Conservation (phyloP, 2,113 vertebrate genomes). For the Silurus meridionalis region DNA sequence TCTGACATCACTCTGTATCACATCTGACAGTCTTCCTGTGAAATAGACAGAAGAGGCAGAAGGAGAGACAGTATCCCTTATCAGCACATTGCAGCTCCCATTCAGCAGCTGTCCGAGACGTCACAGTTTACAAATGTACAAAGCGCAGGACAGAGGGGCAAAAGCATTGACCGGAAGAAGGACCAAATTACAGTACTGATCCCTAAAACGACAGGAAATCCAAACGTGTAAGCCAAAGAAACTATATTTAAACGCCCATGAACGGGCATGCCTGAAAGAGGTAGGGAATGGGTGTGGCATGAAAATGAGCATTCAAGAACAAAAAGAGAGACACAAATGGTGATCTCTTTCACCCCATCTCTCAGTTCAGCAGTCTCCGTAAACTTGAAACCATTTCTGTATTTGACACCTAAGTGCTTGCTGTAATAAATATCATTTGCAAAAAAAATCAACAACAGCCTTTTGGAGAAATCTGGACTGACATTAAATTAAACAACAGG, state of each 20-base stretch:
- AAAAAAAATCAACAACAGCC: background rate
- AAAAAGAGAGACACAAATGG: slow-evolving; percentile 16
- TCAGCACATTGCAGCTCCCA: no score
- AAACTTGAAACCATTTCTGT: background rate
- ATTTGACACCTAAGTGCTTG: background rate
- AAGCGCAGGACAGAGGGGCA: slow-evolving; percentile 26
- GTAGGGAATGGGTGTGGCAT: slow-evolving; percentile 50
- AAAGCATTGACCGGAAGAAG: slow-evolving; percentile 1
- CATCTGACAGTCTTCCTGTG: slow-evolving; percentile 44
- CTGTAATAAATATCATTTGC: background rate
- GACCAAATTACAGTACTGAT: slow-evolving; percentile 63
- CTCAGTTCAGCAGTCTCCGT: background rate
- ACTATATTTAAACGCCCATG: slow-evolving; percentile 60
- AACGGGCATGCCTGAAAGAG: slow-evolving; percentile 53
- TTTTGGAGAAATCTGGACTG: background rate
- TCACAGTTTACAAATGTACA: background rate
- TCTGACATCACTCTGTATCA: slow-evolving; percentile 47
- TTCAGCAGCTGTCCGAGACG: background rate
- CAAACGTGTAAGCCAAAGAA: slow-evolving; percentile 53
- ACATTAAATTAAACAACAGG: background rate
- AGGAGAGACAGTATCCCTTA: background rate
- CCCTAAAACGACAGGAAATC: slow-evolving; percentile 57
- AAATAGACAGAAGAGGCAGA: no score
- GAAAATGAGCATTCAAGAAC: slow-evolving; percentile 53
- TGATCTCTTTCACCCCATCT: background rate